Evolutionary conservation across 2,113 vertebrate genomes (phyloP), one percentile per base, ranked within the genome.

Genomic region (Cinclus cinclus): DNA sequence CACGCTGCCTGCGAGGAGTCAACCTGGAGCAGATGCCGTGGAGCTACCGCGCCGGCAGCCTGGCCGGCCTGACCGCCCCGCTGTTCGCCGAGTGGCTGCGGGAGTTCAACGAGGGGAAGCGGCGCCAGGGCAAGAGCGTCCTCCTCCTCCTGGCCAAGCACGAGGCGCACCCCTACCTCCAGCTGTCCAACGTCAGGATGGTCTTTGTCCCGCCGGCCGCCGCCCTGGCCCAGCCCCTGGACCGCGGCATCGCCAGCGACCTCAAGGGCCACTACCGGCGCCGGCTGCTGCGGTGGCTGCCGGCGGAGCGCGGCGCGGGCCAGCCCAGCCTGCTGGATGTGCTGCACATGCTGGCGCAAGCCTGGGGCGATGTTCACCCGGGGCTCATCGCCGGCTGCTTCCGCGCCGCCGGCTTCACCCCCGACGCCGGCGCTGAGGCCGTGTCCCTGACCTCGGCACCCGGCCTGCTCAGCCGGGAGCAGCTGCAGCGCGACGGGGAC

Each of bases 231-330:
- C 95, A 71, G 30, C 95, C 96, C 8, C 62, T 97, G 60, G 95
- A 96, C 33, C 52, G 63, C 0, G 97, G 97, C 70, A 23, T 96
- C 7, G 4, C 81, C 52, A 2, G 75, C 4, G 90, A 87, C 46
- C 92, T 97, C 59, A 93, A 87, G 59, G 65, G 73, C 17, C 94
- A 94, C 62, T 96, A 96, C 93, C 92, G 83, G 83, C 78, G 96
- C 31, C 94, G 95, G 92, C 15, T 95, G 94, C 96, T 94, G 87
- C 75, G 91, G 82, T 92, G 93, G 94, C 77, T 69, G 78, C 73
- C 87, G 21, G 84, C 67, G 20, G 94, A 91, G 30, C 83, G 39
- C 0, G 58, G 81, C 20, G 1, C 4, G 3, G 87, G 24, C 31
- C 93, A 23, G 39, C 87, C 91, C 3, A 93, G 60, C 10, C 87